Percentiles rank a stretch among this genome's conserved stretches.
These are phyloP conservation scores for Torymus tubicola DNA, from an alignment of 2,888 invertebrate species.

Conservation along the genomic window DNA sequence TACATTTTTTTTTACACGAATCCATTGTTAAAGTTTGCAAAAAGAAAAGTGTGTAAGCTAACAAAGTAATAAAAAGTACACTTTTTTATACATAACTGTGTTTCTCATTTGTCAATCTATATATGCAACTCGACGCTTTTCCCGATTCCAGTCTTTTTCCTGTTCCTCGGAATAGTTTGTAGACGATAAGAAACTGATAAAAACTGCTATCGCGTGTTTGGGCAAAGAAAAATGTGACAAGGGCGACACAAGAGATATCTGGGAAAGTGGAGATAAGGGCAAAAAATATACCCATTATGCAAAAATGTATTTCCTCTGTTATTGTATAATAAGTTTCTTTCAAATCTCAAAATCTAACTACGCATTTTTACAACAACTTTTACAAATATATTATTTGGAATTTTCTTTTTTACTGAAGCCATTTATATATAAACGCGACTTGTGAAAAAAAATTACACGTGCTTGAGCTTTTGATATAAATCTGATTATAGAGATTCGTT, in stretches of 20 bases:
- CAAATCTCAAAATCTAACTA: neutral
- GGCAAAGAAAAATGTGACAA: constrained; percentile 9
- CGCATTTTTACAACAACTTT: neutral
- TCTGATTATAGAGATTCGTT: too few relatives aligned
- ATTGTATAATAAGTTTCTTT: neutral
- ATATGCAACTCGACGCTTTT: constrained; percentile 11
- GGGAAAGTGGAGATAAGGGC: constrained; percentile 25
- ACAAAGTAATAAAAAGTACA: constrained; percentile 46
- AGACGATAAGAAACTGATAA: constrained; percentile 40
- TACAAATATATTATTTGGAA: too few relatives aligned
- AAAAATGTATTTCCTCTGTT: neutral
- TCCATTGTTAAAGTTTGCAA: constrained; percentile 52
- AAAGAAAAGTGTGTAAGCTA: constrained; percentile 37
- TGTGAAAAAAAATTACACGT: too few relatives aligned
- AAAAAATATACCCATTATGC: constrained; percentile 20
- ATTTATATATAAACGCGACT: too few relatives aligned
- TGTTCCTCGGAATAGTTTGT: neutral
- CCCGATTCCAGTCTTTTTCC: constrained; percentile 10
- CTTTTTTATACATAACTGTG: constrained; percentile 17
- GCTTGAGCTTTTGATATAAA: too few relatives aligned
- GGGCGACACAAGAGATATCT: neutral
- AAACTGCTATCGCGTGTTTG: constrained; percentile 36
- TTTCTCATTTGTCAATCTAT: neutral
- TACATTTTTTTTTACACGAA: constrained; percentile 41
- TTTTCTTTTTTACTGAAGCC: too few relatives aligned